Evolutionary conservation across 2,113 vertebrate species (phyloP), one percentile per base, ranked within the genome.

Genomic region (Abramis brama): DNA sequence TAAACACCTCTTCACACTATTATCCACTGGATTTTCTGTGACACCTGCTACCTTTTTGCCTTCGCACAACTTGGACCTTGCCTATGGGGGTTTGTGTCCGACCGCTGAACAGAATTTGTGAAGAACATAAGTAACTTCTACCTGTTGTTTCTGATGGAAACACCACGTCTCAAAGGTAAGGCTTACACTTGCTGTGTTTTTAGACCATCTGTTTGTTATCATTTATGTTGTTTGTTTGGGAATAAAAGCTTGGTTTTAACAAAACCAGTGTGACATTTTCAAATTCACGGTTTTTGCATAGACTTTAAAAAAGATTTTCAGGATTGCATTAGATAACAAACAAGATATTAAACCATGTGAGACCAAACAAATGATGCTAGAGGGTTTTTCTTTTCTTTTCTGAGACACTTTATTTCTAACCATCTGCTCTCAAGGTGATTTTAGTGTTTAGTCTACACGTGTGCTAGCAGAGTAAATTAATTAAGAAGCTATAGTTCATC

Each of bases 1-100:
- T 27, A 47, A 68, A 68, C 47, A 80, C 33, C n/a, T 47, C 70
- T 17, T 62, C 64, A 39, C 84, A 80, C 25, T 82, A 68, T 9
- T 15, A 55, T 81, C 76, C 55, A 21, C 6, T 27, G 59, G 64
- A 76, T 57, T 79, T 68, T 55, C 47, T 75, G 75, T 84, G 59
- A 77, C 85, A 85, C 71, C 77, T 85, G 77, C 85, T 85, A 59
- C 68, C 68, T 80, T 86, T 75, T 64, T 19, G n/a, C 5, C 60
- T 79, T 25, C n/a, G 66, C 45, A 5, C 45, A 43, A 33, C 33
- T 71, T 82, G 82, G 45, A 68, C n/a, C 77, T 79, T n/a, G 60
- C 45, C 76, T 23, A 59, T 74, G 68, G 5, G 12, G 23, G 13
- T 19, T 52, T 75, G 87, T 23, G 47, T 60, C 27, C 7, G 50